Evolutionary conservation across 2,113 vertebrate species (phyloP), one percentile per base, ranked within the genome.

Genomic region (Actenoides lindsayi): DNA sequence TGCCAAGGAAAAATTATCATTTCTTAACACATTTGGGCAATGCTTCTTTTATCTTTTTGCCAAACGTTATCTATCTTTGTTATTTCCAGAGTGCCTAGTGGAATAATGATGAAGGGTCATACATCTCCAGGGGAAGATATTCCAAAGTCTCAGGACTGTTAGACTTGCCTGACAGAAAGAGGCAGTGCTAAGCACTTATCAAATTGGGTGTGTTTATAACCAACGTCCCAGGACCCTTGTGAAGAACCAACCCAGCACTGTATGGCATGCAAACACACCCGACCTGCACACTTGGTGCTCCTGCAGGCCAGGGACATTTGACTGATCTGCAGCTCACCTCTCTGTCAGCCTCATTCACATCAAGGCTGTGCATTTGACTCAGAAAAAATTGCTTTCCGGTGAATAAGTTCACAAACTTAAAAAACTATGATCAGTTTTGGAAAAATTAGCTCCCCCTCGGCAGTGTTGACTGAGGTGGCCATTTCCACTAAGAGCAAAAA

Each of bases 21-120:
- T 93, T 80, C 89, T 87, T 76, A 82, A 91, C 73, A 79, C 51
- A 95, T 93, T 87, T 83, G 11, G 56, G 68, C 46, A 80, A 54
- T 1, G 2, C 37, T 89, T 84, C 20, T 80, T 14, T 78, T 41
- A 51, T 51, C 50, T 33, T 41, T 42, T 51, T 5, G 7, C 53
- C 67, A 81, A 83, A 50, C 6, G 23, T 71, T 68, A 86, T 59
- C 59, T 57, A 12, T 46, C 60, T 89, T 21, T 89, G 50, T 78
- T 92, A 54, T 63, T 92, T 87, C 54, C 51, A 87, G 65, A 12
- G 41, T 19, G 46, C 31, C 51, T 71, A 16, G 0, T 51, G 53
- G 62, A 79, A 37, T 78, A 89, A 54, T 19, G 50, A 35, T 0
- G 8, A 86, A 78, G 65, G 42, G 35, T 75, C 82, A 64, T 12